Percentiles rank a stretch among this genome's conserved stretches.
phyloP scores from a whole-genome alignment of 1,140 invertebrate genomes.

The Hyles vespertilio region DNA sequence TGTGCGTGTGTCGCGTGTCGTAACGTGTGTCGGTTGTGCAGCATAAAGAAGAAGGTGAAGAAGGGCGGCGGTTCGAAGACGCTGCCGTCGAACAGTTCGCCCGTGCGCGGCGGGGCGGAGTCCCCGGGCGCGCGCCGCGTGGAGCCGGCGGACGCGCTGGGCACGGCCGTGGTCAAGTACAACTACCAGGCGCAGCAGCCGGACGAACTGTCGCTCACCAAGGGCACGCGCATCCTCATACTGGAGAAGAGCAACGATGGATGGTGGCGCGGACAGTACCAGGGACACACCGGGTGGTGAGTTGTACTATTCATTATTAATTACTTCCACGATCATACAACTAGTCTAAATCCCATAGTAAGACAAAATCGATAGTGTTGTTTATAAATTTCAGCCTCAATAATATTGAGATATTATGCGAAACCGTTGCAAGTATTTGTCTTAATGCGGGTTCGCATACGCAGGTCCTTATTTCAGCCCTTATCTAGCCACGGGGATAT shows the following conservation, averaged over 20 bases:
- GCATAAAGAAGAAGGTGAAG: constrained; percentile 95
- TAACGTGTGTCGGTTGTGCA: constrained; percentile 42
- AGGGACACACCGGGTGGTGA: constrained; percentile 86
- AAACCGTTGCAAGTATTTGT: no score
- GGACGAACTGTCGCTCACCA: constrained; percentile 95
- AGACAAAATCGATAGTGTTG: no score
- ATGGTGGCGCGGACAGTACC: constrained; percentile 96
- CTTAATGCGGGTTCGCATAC: no score
- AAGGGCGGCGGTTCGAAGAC: constrained; percentile 91
- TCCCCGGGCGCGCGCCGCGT: constrained; percentile 84
- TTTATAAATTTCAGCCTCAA: no score
- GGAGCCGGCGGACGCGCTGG: constrained; percentile 91
- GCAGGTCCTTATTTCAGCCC: no score
- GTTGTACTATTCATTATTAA: constrained; percentile 5
- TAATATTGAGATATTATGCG: no score
- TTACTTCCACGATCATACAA: no score
- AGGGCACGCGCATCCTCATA: constrained; percentile 94
- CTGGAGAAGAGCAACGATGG: constrained; percentile 99
- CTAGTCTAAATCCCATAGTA: no score
- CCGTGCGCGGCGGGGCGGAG: constrained; percentile 84
- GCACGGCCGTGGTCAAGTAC: constrained; percentile 96
- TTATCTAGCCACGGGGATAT: no score
- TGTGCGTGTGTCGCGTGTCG: no score
- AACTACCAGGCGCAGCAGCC: constrained; percentile 98
- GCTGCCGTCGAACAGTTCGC: constrained; percentile 87